Percentiles rank a stretch among this genome's conserved stretches.
Evolutionary conservation across 2,113 vertebrate genomes (phyloP).

Genomic region (Peromyscus maniculatus): DNA sequence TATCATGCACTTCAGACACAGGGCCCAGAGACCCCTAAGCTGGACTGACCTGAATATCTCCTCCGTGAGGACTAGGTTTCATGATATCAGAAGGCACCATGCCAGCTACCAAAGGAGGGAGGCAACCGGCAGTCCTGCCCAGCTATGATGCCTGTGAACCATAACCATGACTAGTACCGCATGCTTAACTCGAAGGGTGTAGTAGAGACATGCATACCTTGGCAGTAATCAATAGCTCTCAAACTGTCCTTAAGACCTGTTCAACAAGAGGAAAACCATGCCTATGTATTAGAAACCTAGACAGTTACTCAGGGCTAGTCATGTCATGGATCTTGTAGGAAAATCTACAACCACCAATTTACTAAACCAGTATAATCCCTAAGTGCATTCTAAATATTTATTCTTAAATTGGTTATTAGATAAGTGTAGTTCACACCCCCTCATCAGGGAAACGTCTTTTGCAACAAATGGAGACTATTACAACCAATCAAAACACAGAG

Average conservation of each 20-base stretch:
- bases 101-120: neutral
- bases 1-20: neutral
- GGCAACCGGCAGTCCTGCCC: neutral
- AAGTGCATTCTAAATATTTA: neutral
- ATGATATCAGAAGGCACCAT: neutral
- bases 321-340: neutral
- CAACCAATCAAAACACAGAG: too few species aligned
- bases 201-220: neutral
- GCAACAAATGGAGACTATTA: too few species aligned
- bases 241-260: too few species aligned
- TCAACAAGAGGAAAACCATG: neutral
- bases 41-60: neutral
- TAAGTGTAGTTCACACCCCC: neutral
- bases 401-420: neutral
- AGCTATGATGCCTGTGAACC: neutral
- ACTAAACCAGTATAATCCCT: neutral
- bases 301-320: neutral
- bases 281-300: neutral
- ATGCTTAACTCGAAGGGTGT: neutral
- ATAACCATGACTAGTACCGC: too few species aligned
- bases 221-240: neutral
- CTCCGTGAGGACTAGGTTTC: neutral
- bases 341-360: neutral
- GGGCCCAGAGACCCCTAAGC: neutral
- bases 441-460: neutral